These are phyloP conservation scores for Semaprochilodus insignis DNA, from an alignment of 2,797 vertebrate species.

Conservation along the genomic window DNA sequence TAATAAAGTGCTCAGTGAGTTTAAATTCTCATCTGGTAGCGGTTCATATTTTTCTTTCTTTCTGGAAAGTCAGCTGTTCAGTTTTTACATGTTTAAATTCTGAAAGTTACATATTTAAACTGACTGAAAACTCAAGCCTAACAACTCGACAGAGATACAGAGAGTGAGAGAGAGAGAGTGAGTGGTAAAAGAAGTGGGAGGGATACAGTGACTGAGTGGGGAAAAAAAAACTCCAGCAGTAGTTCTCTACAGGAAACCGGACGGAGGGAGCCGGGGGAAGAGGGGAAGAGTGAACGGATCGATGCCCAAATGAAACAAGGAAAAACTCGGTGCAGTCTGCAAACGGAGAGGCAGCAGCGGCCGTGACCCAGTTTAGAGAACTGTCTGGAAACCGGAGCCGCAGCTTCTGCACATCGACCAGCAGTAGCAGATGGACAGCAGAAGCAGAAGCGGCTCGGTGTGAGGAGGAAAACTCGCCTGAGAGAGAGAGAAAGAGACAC, in stretches of 20 bases:
- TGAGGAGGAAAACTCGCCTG: not conserved
- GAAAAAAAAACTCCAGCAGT: constrained; percentile 54
- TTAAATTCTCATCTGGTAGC: no score
- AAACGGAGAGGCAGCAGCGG: not conserved
- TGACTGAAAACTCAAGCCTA: no score
- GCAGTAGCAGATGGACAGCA: not conserved
- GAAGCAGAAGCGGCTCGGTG: constrained; percentile 54
- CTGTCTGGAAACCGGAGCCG: not conserved
- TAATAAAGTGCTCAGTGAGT: no score
- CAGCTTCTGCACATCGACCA: not conserved
- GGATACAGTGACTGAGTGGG: constrained; percentile 3
- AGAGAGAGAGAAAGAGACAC: no score
- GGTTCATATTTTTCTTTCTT: no score
- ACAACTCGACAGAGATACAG: not conserved
- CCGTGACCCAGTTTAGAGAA: not conserved
- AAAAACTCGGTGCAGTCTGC: constrained; percentile 52
- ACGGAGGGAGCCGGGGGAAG: constrained; percentile 20
- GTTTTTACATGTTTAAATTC: no score
- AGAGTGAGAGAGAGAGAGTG: constrained; percentile 26
- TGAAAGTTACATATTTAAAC: no score
- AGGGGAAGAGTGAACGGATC: constrained; percentile 67
- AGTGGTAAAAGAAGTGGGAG: constrained; percentile 14
- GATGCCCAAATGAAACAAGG: constrained; percentile 43
- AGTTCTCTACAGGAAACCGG: constrained; percentile 57
- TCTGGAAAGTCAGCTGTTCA: no score